Percentiles rank a stretch among this genome's conserved stretches.
Evolutionary conservation across 2,888 invertebrate species (phyloP).

Genomic region (Scaptomyza tumidula): DNA sequence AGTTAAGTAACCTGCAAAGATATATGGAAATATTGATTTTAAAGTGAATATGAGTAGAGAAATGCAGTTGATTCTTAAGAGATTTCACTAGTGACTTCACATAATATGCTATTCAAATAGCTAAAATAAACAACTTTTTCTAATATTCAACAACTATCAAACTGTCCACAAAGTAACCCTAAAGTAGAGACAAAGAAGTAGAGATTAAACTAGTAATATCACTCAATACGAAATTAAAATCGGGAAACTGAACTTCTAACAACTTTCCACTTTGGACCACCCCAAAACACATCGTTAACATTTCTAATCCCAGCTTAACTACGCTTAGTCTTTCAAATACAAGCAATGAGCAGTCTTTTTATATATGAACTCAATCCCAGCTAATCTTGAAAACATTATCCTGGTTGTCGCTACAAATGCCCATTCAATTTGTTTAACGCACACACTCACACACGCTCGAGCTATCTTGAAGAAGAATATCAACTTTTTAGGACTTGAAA

Average conservation of each 20-base stretch:
- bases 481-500: slow-evolving; percentile 16
- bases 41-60: too few species aligned
- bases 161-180: too few species aligned
- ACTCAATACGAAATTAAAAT: too few species aligned
- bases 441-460: slow-evolving; percentile 26
- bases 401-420: slow-evolving; percentile 75
- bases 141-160: too few species aligned
- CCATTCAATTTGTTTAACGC: slow-evolving; percentile 14
- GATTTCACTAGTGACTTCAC: too few species aligned
- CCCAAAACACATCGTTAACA: background rate
- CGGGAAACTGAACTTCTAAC: too few species aligned
- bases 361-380: background rate
- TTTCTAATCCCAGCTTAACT: slow-evolving; percentile 7
- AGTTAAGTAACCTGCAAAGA: too few species aligned
- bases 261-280: background rate
- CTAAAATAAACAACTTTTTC: too few species aligned
- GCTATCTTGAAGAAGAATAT: slow-evolving; percentile 19
- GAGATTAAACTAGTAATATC: background rate
- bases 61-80: too few species aligned
- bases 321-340: background rate
- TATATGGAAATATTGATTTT: too few species aligned
- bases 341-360: background rate
- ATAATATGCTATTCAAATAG: too few species aligned
- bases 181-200: too few species aligned
- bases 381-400: slow-evolving; percentile 35